A percentile compares a stretch with the other conserved stretches of the same genome.
Evolutionary conservation across 1,140 invertebrate species (phyloP).

Genomic region (Hermetia illucens): DNA sequence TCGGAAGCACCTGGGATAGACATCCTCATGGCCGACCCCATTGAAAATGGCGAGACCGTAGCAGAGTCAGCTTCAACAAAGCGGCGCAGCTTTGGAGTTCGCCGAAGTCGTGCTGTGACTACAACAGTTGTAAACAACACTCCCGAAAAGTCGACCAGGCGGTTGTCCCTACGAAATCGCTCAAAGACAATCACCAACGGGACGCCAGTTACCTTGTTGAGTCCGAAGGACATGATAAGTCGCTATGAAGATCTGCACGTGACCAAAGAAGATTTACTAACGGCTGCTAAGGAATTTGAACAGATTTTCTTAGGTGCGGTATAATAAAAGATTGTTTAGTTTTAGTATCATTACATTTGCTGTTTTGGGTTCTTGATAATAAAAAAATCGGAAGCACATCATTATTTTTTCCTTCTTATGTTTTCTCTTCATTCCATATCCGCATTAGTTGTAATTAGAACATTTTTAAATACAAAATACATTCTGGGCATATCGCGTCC

Average conservation of each 20-base stretch:
- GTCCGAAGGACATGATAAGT: constrained; percentile 4
- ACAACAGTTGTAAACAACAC: constrained; percentile 9
- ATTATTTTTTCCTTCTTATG: no score
- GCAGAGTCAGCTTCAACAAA: background rate
- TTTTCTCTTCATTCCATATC: no score
- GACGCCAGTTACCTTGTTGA: constrained; percentile 5
- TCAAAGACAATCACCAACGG: constrained; percentile 10
- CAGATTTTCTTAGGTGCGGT: constrained; percentile 10
- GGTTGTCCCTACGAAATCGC: background rate
- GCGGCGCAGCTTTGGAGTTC: constrained; percentile 4
- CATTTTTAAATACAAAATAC: background rate
- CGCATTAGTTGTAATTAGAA: no score
- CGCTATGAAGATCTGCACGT: constrained; percentile 21
- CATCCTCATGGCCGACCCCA: constrained; percentile 7
- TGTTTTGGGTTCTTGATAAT: background rate
- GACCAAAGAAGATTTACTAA: constrained; percentile 17
- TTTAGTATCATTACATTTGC: no score
- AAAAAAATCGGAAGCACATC: no score
- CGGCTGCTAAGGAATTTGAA: constrained; percentile 15
- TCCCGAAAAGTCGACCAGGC: background rate
- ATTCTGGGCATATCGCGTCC: no score
- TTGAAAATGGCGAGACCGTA: constrained; percentile 4
- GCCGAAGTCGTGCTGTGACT: constrained; percentile 17
- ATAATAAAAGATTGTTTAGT: background rate
- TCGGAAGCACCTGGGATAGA: background rate